A percentile compares a stretch with the other conserved stretches of the same genome.
Conservation (phyloP, 2,113 vertebrate species). For the Copsychus sechellarum region DNA sequence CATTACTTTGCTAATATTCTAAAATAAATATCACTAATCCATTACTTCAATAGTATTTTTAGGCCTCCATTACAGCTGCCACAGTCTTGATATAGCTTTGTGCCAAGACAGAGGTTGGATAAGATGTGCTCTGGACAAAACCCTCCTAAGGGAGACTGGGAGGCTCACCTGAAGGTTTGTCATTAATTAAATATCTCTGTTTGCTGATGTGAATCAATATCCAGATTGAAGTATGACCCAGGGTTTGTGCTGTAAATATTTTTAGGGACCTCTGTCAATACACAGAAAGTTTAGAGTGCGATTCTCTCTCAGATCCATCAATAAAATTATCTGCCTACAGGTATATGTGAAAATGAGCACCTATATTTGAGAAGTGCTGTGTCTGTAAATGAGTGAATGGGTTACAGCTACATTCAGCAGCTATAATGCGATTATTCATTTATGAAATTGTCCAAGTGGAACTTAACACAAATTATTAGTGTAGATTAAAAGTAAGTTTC, state of each 20-base stretch:
- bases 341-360: not conserved
- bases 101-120: not conserved
- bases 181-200: not conserved
- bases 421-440: not conserved
- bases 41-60: constrained; percentile 19
- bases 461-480: constrained; percentile 33
- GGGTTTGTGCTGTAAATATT: not conserved
- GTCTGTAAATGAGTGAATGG: not conserved
- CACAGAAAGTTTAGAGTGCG: not conserved
- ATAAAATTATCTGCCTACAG: not conserved
- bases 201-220: not conserved
- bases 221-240: not conserved
- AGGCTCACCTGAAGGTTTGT: not conserved
- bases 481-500: constrained; percentile 25
- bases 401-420: not conserved
- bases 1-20: constrained; percentile 11
- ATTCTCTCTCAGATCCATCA: not conserved
- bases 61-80: not conserved
- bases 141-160: not conserved
- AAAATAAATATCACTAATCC: not conserved
- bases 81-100: not conserved
- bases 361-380: not conserved
- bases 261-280: not conserved
- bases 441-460: constrained; percentile 31
- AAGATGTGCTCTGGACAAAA: not conserved